Base-by-base conservation (phyloP, 2,888 invertebrate species). In the Anthophora plumipes region DNA sequence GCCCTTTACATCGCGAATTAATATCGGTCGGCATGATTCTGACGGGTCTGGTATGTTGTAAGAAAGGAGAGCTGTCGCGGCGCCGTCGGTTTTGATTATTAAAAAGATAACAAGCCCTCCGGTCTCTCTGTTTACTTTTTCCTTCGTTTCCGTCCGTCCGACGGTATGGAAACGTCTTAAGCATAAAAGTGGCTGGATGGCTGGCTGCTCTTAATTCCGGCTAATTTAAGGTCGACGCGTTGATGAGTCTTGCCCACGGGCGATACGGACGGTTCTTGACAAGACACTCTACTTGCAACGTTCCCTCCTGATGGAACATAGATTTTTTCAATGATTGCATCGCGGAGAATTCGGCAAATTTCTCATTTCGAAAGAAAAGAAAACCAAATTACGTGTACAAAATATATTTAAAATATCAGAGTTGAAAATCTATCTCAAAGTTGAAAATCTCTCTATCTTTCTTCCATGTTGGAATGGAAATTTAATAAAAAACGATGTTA, bases 21-120 rank as follows among this genome's bases (percentile, higher is more conserved):
- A 92, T 91, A 89, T 25, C 83, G 84, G 82, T 31, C 83, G 80
- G 90, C 91, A 90, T 93, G 93, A 92, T 88, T 87, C 88, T 92
- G 92, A 93, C 92, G 92, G 91, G 86, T 55, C 90, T 89, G 90
- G 88, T 89, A 90, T 88, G 86, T 76, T 70, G 74, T 76, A 82
- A 82, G 88, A 85, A 55, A 88, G 86, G 84, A 77, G 83, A 84
- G 80, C 82, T 77, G 77, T 82, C 66, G 37, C 39, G 82, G 82
- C 75, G 85, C 85, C 88, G 92, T 92, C 92, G 90, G 88, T 85
- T 90, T 85, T 90, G 88, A 92, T 92, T 92, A 92, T 92, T 91
- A 92, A 91, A 91, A 92, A 92, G 92, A 92, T 91, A 91, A 91
- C 90, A 90, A 90, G 89, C 90, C 90, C 88, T 78, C 79, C 84